These are phyloP conservation scores for Epicampocera succincta DNA, from an alignment of 2,888 invertebrate genomes.

Conservation along the genomic window DNA sequence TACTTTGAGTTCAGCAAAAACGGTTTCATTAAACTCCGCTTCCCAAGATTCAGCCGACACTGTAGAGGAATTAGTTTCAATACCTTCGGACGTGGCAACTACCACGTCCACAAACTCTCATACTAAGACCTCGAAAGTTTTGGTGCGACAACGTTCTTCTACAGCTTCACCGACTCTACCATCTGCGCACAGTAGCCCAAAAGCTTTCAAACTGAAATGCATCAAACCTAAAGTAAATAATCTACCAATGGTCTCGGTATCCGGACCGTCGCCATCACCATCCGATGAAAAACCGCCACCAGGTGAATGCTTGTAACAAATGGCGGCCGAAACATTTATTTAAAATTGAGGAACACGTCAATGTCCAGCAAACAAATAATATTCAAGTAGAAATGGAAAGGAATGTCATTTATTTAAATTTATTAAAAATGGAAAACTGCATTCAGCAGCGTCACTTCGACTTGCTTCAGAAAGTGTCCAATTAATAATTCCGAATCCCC, in stretches of 20 bases:
- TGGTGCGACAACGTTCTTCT: slow-evolving; percentile 79
- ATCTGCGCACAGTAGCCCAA: slow-evolving; percentile 77
- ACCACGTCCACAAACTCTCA: slow-evolving; percentile 44
- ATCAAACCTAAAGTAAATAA: slow-evolving; percentile 76
- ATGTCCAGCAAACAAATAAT: slow-evolving; percentile 20
- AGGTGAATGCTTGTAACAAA: slow-evolving; percentile 81
- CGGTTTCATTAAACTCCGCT: slow-evolving; percentile 72
- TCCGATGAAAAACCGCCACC: slow-evolving; percentile 85
- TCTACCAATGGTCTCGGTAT: slow-evolving; percentile 89
- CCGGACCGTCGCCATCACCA: slow-evolving; percentile 86
- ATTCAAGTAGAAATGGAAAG: slow-evolving; percentile 50
- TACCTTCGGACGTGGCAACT: slow-evolving; percentile 69
- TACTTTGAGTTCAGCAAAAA: slow-evolving; percentile 69
- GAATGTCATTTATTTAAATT: slow-evolving; percentile 2
- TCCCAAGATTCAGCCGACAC: slow-evolving; percentile 77
- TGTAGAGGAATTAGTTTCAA: slow-evolving; percentile 76
- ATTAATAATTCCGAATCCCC: no score
- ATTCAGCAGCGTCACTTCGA: no score
- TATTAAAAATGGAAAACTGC: no score
- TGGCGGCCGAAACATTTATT: slow-evolving; percentile 82
- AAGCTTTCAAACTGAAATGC: slow-evolving; percentile 75
- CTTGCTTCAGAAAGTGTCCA: no score
- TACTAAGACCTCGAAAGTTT: slow-evolving; percentile 72
- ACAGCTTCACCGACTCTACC: slow-evolving; percentile 74
- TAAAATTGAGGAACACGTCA: slow-evolving; percentile 73